phyloP scores from a whole-genome alignment of 1,140 invertebrate species.

The Sycobia sp. region DNA sequence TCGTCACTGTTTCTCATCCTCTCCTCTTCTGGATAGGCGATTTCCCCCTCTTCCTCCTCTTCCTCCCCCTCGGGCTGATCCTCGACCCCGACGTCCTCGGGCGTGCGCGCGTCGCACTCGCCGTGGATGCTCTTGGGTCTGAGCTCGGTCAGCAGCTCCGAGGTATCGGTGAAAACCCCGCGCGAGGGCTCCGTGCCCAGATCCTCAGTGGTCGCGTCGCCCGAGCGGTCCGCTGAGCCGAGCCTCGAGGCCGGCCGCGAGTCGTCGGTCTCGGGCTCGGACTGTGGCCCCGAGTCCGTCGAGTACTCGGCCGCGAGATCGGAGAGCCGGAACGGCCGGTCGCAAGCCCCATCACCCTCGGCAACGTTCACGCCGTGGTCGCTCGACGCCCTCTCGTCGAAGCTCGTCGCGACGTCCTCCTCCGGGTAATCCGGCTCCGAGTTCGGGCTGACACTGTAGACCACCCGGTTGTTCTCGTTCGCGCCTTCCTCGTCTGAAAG shows the following conservation, averaged over 20 bases:
- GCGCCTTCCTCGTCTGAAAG: conserved; percentile 37
- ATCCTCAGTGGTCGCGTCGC: conserved; percentile 48
- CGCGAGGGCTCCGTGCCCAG: conserved; percentile 28
- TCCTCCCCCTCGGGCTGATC: not conserved
- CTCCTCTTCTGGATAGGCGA: no score
- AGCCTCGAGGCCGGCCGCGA: conserved; percentile 52
- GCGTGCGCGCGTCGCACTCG: not conserved
- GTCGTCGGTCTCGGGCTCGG: conserved; percentile 55
- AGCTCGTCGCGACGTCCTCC: conserved; percentile 30
- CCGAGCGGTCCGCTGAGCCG: conserved; percentile 47
- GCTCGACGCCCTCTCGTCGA: conserved; percentile 40
- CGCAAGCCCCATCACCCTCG: conserved; percentile 36
- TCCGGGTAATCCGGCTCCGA: conserved; percentile 9
- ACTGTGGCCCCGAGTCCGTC: conserved; percentile 56
- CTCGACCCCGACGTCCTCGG: not conserved
- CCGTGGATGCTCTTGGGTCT: not conserved
- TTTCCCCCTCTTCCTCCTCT: no score
- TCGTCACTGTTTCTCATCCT: conserved; percentile 47
- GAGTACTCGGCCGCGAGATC: conserved; percentile 54
- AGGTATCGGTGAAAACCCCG: not conserved
- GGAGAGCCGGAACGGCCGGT: conserved; percentile 48
- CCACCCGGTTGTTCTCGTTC: conserved; percentile 18
- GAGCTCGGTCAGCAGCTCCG: not conserved
- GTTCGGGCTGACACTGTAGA: conserved; percentile 4
- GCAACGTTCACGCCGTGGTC: conserved; percentile 41